A percentile compares a stretch with the other conserved stretches of the same genome.
Evolutionary conservation across 2,797 vertebrate genomes (phyloP).

Genomic region (Poliocrania exsul): DNA sequence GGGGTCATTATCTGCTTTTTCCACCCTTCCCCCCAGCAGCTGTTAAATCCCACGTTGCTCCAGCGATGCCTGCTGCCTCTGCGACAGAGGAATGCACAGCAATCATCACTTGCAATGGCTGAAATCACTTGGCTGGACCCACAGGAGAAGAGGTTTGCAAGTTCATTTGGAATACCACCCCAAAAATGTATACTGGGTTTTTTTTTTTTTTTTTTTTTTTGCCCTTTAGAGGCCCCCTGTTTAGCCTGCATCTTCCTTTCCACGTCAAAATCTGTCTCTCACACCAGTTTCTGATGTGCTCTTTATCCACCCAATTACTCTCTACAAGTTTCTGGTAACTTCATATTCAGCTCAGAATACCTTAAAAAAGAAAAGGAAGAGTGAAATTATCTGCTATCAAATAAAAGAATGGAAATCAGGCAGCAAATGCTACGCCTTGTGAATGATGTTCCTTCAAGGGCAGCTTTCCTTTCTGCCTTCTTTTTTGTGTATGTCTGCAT

Average conservation of each 20-base stretch:
- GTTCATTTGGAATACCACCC: background rate
- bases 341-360: background rate
- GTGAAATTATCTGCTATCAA: background rate
- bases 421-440: background rate
- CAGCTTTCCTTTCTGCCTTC: slow-evolving; percentile 13
- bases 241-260: background rate
- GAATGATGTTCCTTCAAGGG: background rate
- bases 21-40: background rate
- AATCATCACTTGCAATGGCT: slow-evolving; percentile 16
- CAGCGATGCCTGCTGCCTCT: slow-evolving; percentile 7
- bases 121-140: slow-evolving; percentile 22
- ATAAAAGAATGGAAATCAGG: background rate
- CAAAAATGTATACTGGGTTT: background rate
- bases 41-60: background rate
- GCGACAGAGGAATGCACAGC: background rate
- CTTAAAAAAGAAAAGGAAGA: background rate
- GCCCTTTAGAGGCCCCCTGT: background rate
- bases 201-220: background rate
- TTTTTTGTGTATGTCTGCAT: background rate
- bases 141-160: slow-evolving; percentile 12
- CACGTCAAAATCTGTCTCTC: background rate
- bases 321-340: background rate
- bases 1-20: slow-evolving; percentile 12
- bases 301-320: background rate
- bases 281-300: background rate